Conservation (phyloP, 2,113 vertebrate species). For the Bambusicola thoracicus region DNA sequence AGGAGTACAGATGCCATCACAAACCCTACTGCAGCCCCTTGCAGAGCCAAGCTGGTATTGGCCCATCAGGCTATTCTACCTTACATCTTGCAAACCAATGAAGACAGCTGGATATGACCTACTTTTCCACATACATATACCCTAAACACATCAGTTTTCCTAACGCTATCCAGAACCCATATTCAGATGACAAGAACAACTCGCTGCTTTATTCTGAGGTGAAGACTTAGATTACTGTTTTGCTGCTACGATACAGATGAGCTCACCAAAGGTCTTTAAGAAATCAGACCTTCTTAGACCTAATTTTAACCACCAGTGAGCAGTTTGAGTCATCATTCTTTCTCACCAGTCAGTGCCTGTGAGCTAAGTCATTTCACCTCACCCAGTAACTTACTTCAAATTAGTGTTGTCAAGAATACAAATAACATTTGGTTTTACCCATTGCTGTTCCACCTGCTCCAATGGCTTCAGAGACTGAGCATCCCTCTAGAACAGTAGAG, state of each 20-base stretch:
- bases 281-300: slow-evolving; percentile 6
- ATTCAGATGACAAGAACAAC: not conserved
- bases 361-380: slow-evolving; percentile 27
- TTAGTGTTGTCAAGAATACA: not conserved
- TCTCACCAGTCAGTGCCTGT: not conserved
- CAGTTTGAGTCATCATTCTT: slow-evolving; percentile 23
- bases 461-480: accelerated
- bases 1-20: not conserved
- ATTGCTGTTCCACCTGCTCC: not conserved
- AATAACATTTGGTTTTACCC: not conserved
- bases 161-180: not conserved
- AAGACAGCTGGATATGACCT: not conserved
- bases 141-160: not conserved
- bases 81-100: not conserved
- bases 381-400: not conserved
- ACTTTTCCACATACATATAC: not conserved
- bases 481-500: not conserved
- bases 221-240: not conserved
- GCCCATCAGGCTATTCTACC: not conserved
- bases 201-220: not conserved
- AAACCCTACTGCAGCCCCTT: not conserved
- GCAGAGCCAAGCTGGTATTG: not conserved
- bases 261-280: slow-evolving; percentile 33
- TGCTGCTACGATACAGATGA: slow-evolving; percentile 9
- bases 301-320: not conserved